Percentiles rank a stretch among this genome's conserved stretches.
phyloP scores from a whole-genome alignment of 2,113 vertebrate species.

The Zonotrichia leucophrys region DNA sequence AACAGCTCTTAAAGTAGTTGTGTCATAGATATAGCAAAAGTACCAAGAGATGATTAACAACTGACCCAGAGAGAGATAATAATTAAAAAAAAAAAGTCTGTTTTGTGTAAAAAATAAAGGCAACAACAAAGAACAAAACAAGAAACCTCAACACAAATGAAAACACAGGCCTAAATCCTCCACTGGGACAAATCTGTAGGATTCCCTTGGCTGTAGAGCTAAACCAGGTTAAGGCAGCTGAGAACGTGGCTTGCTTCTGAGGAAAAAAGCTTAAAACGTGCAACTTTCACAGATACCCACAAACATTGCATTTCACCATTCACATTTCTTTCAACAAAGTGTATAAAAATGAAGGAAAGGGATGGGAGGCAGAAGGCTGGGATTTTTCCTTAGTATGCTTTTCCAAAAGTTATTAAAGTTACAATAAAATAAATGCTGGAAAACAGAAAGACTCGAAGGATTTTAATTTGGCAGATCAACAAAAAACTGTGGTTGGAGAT shows the following conservation, averaged over 20 bases:
- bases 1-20: constrained; percentile 58
- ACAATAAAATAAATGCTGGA: constrained; percentile 53
- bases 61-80: constrained; percentile 73
- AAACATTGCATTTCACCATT: constrained; percentile 56
- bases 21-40: constrained; percentile 76
- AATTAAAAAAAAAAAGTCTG: not conserved
- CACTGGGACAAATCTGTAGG: constrained; percentile 34
- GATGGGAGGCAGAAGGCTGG: not conserved
- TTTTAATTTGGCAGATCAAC: constrained; percentile 54
- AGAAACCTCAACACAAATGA: not conserved
- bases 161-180: constrained; percentile 20
- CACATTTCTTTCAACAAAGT: constrained; percentile 45
- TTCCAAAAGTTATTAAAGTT: constrained; percentile 21
- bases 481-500: constrained; percentile 48
- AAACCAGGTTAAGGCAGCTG: constrained; percentile 28
- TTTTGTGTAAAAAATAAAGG: constrained; percentile 69
- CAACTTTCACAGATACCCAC: constrained; percentile 58
- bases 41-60: constrained; percentile 87
- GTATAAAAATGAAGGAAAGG: constrained; percentile 30
- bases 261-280: constrained; percentile 15
- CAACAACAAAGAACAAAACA: not conserved
- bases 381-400: not conserved
- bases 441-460: constrained; percentile 29
- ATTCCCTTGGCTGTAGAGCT: not conserved
- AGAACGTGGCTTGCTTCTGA: constrained; percentile 9